Evolutionary conservation across 53 echinoderm and acorn worm species (phyloP), one percentile per base, ranked within the genome.

Genomic region (Patiria pectinifera): DNA sequence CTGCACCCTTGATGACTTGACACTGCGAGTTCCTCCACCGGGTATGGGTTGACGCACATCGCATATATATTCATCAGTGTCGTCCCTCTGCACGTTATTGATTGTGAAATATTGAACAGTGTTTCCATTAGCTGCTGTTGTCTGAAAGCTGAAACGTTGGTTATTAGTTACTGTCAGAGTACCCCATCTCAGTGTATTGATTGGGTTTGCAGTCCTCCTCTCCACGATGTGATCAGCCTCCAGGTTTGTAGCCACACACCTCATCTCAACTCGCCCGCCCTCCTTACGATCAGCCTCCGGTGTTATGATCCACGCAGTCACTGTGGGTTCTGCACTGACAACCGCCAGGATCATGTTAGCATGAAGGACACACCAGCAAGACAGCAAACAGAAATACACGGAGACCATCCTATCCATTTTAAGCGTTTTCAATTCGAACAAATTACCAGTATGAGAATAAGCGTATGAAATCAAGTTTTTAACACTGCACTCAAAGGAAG

Each of bases 21-120:
- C 48, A 66, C 63, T 59, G 62, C 1, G 7, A n/a, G 3, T 71
- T 7, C 83, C 83, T 5, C 83, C 61, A 48, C 66, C 12, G 3
- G 35, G 0, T 26, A 43, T 4, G 26, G 43, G 35, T 4, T 62
- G 11, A n/a, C n/a, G n/a, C n/a, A 87, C 87, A 60, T 87, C 25
- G 59, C 87, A 87, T 60, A 87, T 14, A 61, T 87, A 87, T 78
- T 87, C 78, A 61, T 78, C 78, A 61, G 76, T 59, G 78, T 87
- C 81, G 2, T 69, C 81, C 15, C 46, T 81, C 80, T 89, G 63
- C 19, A 84, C 35, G 43, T 62, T 11, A 66, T 2, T 84, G 43
- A 84, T 84, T 10, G 4, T 45, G n/a, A 84, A 62, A 2, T 3
- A 2, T 84, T 84, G 84, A 63, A 35, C 62, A 44, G 18, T 84